Evolutionary conservation across 2,888 invertebrate species (phyloP), one percentile per base, ranked within the genome.

Genomic region (Steinernema hermaphroditum): DNA sequence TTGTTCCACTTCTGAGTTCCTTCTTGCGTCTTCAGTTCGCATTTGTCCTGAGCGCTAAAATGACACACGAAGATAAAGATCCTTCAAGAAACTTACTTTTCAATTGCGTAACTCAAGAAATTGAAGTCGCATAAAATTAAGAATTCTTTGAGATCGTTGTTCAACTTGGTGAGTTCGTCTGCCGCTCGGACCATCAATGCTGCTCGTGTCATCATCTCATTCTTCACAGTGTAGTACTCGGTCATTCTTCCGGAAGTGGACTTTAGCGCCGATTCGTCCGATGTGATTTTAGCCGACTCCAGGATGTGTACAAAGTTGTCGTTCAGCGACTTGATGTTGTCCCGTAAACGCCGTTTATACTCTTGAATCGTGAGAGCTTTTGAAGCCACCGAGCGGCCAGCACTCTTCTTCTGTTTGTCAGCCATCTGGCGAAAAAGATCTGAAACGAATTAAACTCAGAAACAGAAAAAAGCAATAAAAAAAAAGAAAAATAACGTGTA

Each of bases 91-190:
- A 44, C 71, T 72, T 22, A 77, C 77, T 68, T 71, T 43, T 76
- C 92, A 77, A 97, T 96, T 0, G 96, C 94, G 86, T 96, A 95
- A 87, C 97, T 97, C 0, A 97, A 94, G 0, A 96, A 95, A 57
- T 95, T 95, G 87, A 98, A 98, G 88, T 98, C 97, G 88, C 97
- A 97, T 24, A 98, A 90, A 83, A 97, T 96, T 57, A 97, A 89
- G 88, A 96, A 98, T 87, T 98, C 96, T 86, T 97, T 97, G 77
- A 98, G 93, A 87, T 97, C 96, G 0, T 96, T 94, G 0, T 96
- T 95, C 34, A 98, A 89, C 88, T 96, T 96, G 93, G 96, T 94
- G 29, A 98, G 88, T 0, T 96, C 95, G 89, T 97, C 96, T 0
- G 94, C 95, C 74, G 97, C 96, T 83, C 96, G 90, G 0, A 96